Evolutionary conservation across 2,888 invertebrate species (phyloP).

Genomic region (Aphodius sticticus): DNA sequence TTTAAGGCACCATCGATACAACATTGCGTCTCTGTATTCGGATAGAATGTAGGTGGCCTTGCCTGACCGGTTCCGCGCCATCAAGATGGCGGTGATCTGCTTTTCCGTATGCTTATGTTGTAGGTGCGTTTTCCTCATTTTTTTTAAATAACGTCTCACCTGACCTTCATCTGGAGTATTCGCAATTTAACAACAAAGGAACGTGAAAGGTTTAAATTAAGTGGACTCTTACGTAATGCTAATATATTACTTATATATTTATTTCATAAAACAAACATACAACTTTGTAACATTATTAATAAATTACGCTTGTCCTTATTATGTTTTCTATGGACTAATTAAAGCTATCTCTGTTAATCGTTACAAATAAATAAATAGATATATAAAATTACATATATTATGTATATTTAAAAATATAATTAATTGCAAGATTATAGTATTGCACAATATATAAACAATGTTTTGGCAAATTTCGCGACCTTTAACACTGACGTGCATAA

Average conservation of each 20-base stretch:
- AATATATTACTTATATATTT: background rate
- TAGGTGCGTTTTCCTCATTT: background rate
- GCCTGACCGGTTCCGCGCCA: background rate
- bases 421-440: too few relatives aligned
- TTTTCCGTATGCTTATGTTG: background rate
- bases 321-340: background rate
- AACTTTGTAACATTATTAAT: conserved; percentile 4
- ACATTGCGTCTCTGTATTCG: background rate
- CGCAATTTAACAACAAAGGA: background rate
- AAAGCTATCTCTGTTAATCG: background rate
- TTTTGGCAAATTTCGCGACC: background rate
- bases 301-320: background rate
- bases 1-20: too few relatives aligned
- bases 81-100: background rate
- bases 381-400: background rate
- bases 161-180: conserved; percentile 4
- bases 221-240: background rate
- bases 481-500: background rate
- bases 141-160: background rate
- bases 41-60: background rate
- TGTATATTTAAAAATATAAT: too few relatives aligned
- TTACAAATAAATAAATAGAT: background rate
- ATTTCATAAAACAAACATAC: background rate
- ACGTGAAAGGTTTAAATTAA: conserved; percentile 4
- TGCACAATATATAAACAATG: background rate